phyloP scores from a whole-genome alignment of 2,113 vertebrate genomes.

The Neotoma lepida region DNA sequence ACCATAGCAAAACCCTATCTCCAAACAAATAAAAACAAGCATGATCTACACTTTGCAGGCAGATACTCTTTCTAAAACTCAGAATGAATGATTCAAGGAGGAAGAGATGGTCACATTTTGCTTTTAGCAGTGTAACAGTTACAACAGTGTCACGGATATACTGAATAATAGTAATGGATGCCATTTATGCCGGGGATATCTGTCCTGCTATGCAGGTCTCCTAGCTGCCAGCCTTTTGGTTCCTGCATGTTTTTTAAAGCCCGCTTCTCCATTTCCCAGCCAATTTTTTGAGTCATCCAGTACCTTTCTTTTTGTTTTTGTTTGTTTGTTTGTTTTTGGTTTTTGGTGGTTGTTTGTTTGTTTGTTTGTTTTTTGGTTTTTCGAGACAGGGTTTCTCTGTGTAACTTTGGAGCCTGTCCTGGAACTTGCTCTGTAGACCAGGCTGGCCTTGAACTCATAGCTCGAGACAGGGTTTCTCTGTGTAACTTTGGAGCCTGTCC shows the following conservation, averaged over 20 bases:
- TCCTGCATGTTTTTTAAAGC: background rate
- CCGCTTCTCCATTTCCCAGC: slow-evolving; percentile 5
- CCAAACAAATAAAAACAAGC: background rate
- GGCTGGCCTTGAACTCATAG: too few relatives aligned
- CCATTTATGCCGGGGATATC: background rate
- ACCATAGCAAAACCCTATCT: background rate
- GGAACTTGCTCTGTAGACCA: too few relatives aligned
- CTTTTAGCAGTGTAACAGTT: background rate
- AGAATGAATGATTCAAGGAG: background rate
- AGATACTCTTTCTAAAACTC: background rate
- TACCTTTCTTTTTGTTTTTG: too few relatives aligned
- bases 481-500: too few relatives aligned
- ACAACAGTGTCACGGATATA: background rate
- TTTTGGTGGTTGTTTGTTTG: too few relatives aligned
- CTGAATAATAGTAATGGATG: background rate
- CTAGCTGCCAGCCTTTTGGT: background rate
- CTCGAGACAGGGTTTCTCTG: too few relatives aligned
- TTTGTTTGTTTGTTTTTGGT: too few relatives aligned
- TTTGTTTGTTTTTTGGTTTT: too few relatives aligned
- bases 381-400: too few relatives aligned
- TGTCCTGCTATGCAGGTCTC: background rate
- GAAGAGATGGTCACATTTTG: background rate
- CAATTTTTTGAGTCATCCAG: slow-evolving; percentile 48
- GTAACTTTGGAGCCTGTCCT: too few relatives aligned
- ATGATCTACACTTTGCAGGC: background rate